These are phyloP conservation scores for Champsocephalus gunnari DNA, from an alignment of 2,797 vertebrate species.

Conservation along the genomic window DNA sequence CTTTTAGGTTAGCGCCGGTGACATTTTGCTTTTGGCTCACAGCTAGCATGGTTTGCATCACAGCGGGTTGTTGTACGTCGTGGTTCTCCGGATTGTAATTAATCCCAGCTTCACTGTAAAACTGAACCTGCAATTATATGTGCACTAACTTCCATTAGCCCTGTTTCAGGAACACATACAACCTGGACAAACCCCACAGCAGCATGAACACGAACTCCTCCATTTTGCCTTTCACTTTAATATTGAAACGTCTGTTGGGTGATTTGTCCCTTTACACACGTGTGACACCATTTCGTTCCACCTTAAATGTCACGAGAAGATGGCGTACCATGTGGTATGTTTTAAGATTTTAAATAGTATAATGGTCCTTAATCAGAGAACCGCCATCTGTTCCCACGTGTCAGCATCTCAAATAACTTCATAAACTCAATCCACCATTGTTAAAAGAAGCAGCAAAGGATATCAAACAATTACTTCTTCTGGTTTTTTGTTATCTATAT, in stretches of 20 bases:
- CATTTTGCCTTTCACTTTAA: neutral
- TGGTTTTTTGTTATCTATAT: conserved; percentile 7
- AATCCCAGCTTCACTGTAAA: neutral
- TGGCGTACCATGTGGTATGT: too few species aligned
- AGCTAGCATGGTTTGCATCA: conserved; percentile 64
- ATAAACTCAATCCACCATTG: conserved; percentile 33
- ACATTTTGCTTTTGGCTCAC: conserved; percentile 46
- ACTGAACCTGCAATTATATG: neutral
- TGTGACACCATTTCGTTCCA: neutral
- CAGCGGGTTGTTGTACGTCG: neutral
- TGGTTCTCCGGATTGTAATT: neutral
- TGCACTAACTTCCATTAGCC: neutral
- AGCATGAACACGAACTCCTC: neutral
- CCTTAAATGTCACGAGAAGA: neutral
- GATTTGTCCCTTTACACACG: neutral
- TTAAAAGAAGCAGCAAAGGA: conserved; percentile 38
- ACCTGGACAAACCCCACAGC: neutral
- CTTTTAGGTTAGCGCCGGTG: conserved; percentile 52
- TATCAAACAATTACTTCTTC: conserved; percentile 10
- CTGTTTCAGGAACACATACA: conserved; percentile 2
- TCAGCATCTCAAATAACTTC: neutral
- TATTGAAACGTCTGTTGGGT: too few species aligned
- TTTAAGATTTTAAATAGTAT: neutral
- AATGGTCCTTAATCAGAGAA: neutral
- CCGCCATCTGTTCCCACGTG: neutral